phyloP scores from a whole-genome alignment of 2,888 invertebrate genomes.

The Plebejus argus region DNA sequence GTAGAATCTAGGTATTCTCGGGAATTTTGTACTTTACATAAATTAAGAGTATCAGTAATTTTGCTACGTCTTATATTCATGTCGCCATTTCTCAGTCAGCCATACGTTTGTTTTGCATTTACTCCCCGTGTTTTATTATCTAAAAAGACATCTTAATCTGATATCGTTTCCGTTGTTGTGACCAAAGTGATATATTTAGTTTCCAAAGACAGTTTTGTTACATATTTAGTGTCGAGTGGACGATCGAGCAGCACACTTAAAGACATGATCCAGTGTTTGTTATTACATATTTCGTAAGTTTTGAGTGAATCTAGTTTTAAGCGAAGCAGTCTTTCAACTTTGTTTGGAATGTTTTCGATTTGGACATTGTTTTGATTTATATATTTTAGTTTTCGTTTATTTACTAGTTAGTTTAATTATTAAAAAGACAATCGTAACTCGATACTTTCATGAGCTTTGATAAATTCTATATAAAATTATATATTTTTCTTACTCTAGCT shows the following conservation, averaged over 20 bases:
- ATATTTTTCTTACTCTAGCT: slow-evolving; percentile 78
- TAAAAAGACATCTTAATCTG: slow-evolving; percentile 35
- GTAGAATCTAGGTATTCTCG: slow-evolving; percentile 55
- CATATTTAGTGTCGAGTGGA: slow-evolving; percentile 48
- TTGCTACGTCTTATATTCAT: slow-evolving; percentile 38
- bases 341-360: slow-evolving; percentile 56
- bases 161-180: slow-evolving; percentile 38
- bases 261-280: slow-evolving; percentile 67
- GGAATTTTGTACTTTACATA: slow-evolving; percentile 69
- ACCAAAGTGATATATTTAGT: slow-evolving; percentile 53
- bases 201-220: slow-evolving; percentile 47
- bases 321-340: slow-evolving; percentile 43
- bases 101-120: slow-evolving; percentile 35
- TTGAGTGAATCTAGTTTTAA: slow-evolving; percentile 59
- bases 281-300: slow-evolving; percentile 56
- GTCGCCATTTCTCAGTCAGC: slow-evolving; percentile 28
- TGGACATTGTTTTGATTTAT: slow-evolving; percentile 45
- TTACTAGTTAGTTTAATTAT: slow-evolving; percentile 51
- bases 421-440: slow-evolving; percentile 76
- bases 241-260: slow-evolving; percentile 73
- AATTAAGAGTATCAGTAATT: slow-evolving; percentile 40
- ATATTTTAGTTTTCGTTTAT: slow-evolving; percentile 42
- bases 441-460: slow-evolving; percentile 77
- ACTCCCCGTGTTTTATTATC: slow-evolving; percentile 22
- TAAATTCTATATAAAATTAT: slow-evolving; percentile 67